A percentile compares a stretch with the other conserved stretches of the same genome.
Conservation (phyloP, 2,888 invertebrate species). For the Drosophila aldrichi region DNA sequence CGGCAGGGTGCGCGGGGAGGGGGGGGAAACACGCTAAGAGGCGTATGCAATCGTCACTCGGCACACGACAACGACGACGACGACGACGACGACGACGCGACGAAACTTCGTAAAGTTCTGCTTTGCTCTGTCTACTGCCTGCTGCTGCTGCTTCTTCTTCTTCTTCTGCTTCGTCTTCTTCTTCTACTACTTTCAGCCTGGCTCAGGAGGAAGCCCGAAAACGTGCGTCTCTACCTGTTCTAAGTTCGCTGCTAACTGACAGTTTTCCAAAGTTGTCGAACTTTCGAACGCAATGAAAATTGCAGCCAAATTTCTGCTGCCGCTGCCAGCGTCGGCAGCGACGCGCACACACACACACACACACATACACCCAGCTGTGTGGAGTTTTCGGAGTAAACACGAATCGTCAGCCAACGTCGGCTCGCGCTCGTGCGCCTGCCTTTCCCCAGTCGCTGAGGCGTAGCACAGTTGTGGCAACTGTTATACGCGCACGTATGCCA, state of each 20-base stretch:
- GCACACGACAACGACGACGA: conserved; percentile 20
- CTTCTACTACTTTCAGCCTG: conserved; percentile 22
- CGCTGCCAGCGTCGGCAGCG: conserved; percentile 33
- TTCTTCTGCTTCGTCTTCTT: conserved; percentile 11
- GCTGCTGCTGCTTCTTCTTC: conserved; percentile 32
- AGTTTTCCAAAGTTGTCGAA: conserved; percentile 86
- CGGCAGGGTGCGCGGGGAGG: neutral
- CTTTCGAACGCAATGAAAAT: conserved; percentile 84
- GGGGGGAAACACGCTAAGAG: neutral
- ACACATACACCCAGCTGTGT: neutral
- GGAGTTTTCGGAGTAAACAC: conserved; percentile 51
- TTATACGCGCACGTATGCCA: conserved; percentile 37
- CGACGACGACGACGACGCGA: conserved; percentile 16
- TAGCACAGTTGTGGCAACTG: conserved; percentile 46
- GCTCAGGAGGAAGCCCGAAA: conserved; percentile 81
- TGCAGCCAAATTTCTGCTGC: conserved; percentile 76
- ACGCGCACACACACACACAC: neutral
- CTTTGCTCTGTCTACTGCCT: no score
- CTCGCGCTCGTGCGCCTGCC: conserved; percentile 4
- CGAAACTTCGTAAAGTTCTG: conserved; percentile 32
- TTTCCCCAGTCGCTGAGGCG: conserved; percentile 28
- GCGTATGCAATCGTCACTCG: conserved; percentile 25
- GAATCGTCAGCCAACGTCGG: conserved; percentile 10
- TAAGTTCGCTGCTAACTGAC: conserved; percentile 86
- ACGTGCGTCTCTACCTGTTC: conserved; percentile 86